These are phyloP conservation scores for Elephantulus edwardii DNA, from an alignment of 2,113 vertebrate species.

Conservation along the genomic window DNA sequence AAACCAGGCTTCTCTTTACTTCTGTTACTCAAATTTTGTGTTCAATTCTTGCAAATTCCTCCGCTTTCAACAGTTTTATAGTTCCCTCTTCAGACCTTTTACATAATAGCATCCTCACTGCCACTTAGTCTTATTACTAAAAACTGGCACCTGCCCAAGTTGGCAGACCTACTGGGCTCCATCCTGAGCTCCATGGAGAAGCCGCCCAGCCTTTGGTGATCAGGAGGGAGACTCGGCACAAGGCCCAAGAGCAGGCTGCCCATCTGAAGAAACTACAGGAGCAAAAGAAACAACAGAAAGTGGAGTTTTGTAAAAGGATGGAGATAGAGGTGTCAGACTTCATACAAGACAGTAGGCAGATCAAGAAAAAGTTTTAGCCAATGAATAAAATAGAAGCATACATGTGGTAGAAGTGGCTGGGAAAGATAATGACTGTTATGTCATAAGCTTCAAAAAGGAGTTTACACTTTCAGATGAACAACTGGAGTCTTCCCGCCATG, in stretches of 20 bases:
- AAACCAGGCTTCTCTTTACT: not conserved
- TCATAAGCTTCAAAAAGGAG: slow-evolving; percentile 97
- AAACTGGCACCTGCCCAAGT: slow-evolving; percentile 84
- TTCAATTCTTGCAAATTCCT: slow-evolving; percentile 27
- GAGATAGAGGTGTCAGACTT: slow-evolving; percentile 93
- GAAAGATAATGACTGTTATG: slow-evolving; percentile 92
- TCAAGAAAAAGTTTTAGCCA: slow-evolving; percentile 90
- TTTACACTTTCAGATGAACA: slow-evolving; percentile 94
- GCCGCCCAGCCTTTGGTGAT: slow-evolving; percentile 91
- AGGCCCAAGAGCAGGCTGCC: slow-evolving; percentile 92
- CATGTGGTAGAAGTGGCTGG: slow-evolving; percentile 93
- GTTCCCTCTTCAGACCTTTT: slow-evolving; percentile 18
- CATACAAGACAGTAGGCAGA: slow-evolving; percentile 90
- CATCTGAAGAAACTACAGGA: slow-evolving; percentile 92
- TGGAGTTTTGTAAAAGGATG: slow-evolving; percentile 93
- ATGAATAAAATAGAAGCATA: slow-evolving; percentile 95
- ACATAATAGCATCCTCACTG: not conserved
- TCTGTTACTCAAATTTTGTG: not conserved
- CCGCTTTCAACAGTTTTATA: slow-evolving; percentile 28
- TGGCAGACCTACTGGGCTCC: slow-evolving; percentile 94
- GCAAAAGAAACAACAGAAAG: slow-evolving; percentile 91
- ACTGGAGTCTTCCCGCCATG: slow-evolving; percentile 91
- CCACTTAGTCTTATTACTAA: slow-evolving; percentile 22
- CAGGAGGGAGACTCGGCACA: slow-evolving; percentile 90
- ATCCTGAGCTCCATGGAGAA: slow-evolving; percentile 95